A percentile compares a stretch with the other conserved stretches of the same genome.
Evolutionary conservation across 2,797 vertebrate genomes (phyloP).

Genomic region (Echiichthys vipera): DNA sequence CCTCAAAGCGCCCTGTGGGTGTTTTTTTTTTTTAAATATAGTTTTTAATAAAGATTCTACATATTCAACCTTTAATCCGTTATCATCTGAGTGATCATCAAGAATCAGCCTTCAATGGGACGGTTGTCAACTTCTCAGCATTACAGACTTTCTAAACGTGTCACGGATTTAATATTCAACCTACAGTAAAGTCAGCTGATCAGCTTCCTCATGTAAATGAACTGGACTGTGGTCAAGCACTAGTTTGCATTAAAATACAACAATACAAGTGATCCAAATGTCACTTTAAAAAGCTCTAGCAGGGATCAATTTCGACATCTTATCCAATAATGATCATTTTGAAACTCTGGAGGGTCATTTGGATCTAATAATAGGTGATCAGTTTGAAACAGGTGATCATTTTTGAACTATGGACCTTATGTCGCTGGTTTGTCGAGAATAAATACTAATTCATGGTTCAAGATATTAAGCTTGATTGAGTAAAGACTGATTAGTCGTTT

Average conservation of each 20-base stretch:
- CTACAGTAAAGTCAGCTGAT: constrained; percentile 25
- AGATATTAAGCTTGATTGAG: background rate
- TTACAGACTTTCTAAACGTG: background rate
- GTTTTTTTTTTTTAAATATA: too few species aligned
- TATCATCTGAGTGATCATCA: background rate
- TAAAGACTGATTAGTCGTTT: background rate
- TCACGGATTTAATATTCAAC: constrained; percentile 13
- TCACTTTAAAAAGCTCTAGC: background rate
- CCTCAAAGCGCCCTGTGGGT: too few species aligned
- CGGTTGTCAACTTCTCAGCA: background rate
- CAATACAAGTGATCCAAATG: too few species aligned
- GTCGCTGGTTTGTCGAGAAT: background rate
- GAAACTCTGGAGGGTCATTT: too few species aligned
- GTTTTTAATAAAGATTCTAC: too few species aligned
- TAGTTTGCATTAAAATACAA: background rate
- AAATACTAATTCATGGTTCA: background rate
- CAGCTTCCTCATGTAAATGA: background rate
- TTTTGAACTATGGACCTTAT: background rate
- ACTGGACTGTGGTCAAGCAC: background rate
- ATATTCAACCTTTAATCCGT: background rate
- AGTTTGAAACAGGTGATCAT: background rate
- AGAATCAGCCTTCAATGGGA: background rate
- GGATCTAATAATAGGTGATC: too few species aligned
- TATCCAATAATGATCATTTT: background rate
- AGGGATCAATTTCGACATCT: background rate